These are phyloP conservation scores for Andrena cerasifolii DNA, from an alignment of 1,140 invertebrate genomes.

Conservation along the genomic window DNA sequence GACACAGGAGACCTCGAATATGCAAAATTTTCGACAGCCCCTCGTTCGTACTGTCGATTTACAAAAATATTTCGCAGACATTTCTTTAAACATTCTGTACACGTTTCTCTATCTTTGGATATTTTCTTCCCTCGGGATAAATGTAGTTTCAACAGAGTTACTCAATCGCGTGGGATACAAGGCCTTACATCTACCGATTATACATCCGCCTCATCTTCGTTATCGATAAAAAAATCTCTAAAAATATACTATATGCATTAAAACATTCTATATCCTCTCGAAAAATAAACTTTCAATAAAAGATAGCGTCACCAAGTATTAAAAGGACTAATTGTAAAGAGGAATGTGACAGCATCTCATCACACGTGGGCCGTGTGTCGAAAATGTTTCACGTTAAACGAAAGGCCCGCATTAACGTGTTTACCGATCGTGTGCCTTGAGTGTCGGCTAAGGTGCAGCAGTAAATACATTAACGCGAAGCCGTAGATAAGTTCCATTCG, in stretches of 20 bases:
- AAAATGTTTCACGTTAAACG: constrained; percentile 1
- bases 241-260: constrained; percentile 69
- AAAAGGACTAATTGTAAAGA: constrained; percentile 51
- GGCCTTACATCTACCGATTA: constrained; percentile 55
- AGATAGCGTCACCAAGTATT: constrained; percentile 48
- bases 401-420: constrained; percentile 19
- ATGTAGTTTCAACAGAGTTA: constrained; percentile 26
- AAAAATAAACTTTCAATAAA: constrained; percentile 71
- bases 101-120: not conserved
- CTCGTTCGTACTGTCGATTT: not conserved
- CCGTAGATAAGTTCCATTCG: not conserved
- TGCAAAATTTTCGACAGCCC: constrained; percentile 10
- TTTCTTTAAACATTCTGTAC: constrained; percentile 17
- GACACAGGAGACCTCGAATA: not conserved
- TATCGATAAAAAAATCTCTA: constrained; percentile 74
- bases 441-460: not conserved
- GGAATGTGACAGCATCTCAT: constrained; percentile 68
- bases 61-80: constrained; percentile 33
- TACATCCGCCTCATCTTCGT: constrained; percentile 57
- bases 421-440: constrained; percentile 5
- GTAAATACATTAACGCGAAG: constrained; percentile 35
- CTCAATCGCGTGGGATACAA: constrained; percentile 20
- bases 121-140: not conserved
- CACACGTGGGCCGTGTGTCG: constrained; percentile 53
- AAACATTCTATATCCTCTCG: constrained; percentile 66